Base-by-base conservation (phyloP, 2,797 vertebrate genomes). In the Takifugu rubripes region DNA sequence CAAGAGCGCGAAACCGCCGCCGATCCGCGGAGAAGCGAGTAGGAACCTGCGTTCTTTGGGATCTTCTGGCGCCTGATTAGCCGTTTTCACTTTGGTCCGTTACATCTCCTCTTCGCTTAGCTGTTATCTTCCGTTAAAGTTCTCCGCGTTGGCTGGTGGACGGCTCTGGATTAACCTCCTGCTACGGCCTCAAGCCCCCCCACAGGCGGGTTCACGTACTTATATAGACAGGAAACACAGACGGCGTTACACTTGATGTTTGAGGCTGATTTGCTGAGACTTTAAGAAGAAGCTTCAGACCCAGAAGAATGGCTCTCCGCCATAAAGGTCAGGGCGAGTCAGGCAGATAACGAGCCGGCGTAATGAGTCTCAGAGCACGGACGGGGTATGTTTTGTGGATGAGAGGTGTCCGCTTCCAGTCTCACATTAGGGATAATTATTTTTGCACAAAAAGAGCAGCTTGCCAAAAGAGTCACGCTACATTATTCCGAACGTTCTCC, bases 81-180 rank as follows among this genome's bases (percentile, higher is more conserved):
- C 71, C 3, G 12, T 79, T 50, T 54, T 58, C 59, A 61, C 50
- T 55, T 51, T 61, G 43, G 31, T 26, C 33, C 49, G 43, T 25
- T 59, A 52, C 50, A 71, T 75, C 72, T 54, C 49, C 54, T 68
- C n/a, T 49, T 24, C 3, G 48, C 52, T 43, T 61, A 50, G 51
- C 61, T 75, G 61, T 58, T 61, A 60, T 72, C 66, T 47, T 69
- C 59, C 50, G 49, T 66, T 51, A 59, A 27, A 25, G 68, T 77
- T 10, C 64, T 78, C 61, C 64, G 64, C 63, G 64, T 65, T 59
- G 56, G 54, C 61, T 59, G 61, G 43, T 10, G 45, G 17, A 47
- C 1, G 17, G 46, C 17, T 3, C n/a, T 73, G 73, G 71, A 79
- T 82, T 81, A 82, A 79, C 66, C 75, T 72, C 64, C 72, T 52